Evolutionary conservation across 1,140 invertebrate species (phyloP).

Genomic region (Megathymus violae): DNA sequence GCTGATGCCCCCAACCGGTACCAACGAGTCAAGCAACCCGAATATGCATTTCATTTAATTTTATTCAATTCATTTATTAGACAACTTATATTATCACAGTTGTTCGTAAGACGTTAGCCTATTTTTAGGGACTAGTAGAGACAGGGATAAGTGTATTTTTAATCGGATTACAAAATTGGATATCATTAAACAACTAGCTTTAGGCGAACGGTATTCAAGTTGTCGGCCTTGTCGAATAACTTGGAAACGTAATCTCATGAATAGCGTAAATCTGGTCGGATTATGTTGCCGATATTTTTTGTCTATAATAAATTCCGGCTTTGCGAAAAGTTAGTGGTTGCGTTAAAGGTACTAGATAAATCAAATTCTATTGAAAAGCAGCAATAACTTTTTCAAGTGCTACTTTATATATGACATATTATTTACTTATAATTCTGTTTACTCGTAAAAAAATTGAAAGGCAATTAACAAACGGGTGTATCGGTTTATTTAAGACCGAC

Average conservation of each 20-base stretch:
- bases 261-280: conserved; percentile 15
- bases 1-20: too few species aligned
- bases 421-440: too few species aligned
- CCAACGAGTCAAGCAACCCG: too few species aligned
- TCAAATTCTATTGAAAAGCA: neutral
- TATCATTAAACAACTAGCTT: neutral
- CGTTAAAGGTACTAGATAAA: conserved; percentile 7
- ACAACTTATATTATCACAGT: too few species aligned
- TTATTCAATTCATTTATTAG: too few species aligned
- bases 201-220: neutral
- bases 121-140: neutral
- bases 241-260: conserved; percentile 13
- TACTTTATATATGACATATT: neutral
- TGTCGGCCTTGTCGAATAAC: conserved; percentile 13
- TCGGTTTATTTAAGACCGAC: too few species aligned
- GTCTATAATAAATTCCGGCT: conserved; percentile 22
- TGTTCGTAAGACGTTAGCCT: neutral
- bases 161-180: conserved; percentile 2
- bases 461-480: too few species aligned
- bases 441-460: too few species aligned
- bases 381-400: neutral
- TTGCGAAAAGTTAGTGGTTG: conserved; percentile 13
- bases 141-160: conserved; percentile 1
- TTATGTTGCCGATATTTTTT: conserved; percentile 17
- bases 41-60: too few species aligned